These are phyloP conservation scores for Orthonyx spaldingii DNA, from an alignment of 2,113 vertebrate genomes.

Conservation along the genomic window DNA sequence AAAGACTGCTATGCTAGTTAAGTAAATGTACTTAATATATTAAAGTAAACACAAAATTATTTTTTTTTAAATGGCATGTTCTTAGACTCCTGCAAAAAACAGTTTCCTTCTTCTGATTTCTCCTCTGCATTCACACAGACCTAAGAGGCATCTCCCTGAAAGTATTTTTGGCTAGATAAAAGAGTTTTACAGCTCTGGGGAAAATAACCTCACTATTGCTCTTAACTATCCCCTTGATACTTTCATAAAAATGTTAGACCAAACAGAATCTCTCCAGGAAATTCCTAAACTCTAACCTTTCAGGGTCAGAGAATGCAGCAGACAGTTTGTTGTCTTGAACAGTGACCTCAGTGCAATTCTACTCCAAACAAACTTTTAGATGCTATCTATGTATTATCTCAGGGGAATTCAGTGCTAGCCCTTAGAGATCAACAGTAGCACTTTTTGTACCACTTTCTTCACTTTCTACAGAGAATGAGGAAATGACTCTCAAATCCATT, in stretches of 20 bases:
- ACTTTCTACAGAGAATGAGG: slow-evolving; percentile 44
- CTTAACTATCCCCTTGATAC: slow-evolving; percentile 66
- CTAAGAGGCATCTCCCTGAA: slow-evolving; percentile 1
- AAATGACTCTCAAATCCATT: slow-evolving; percentile 22
- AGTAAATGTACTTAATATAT: background rate
- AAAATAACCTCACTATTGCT: slow-evolving; percentile 49
- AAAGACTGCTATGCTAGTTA: background rate
- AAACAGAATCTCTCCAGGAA: slow-evolving; percentile 75
- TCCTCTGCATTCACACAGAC: background rate
- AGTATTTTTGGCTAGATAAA: slow-evolving; percentile 64
- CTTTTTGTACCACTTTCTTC: slow-evolving; percentile 40
- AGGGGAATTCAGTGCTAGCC: slow-evolving; percentile 36
- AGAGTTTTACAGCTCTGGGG: slow-evolving; percentile 57
- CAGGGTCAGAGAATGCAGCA: slow-evolving; percentile 70
- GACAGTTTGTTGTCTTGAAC: slow-evolving; percentile 70
- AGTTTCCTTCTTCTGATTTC: background rate
- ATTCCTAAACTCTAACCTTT: slow-evolving; percentile 78
- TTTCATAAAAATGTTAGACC: slow-evolving; percentile 71
- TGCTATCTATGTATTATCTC: slow-evolving; percentile 70
- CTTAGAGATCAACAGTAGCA: slow-evolving; percentile 59
- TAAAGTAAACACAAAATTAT: background rate
- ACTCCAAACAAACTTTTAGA: slow-evolving; percentile 76
- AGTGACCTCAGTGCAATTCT: slow-evolving; percentile 70
- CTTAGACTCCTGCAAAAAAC: background rate
- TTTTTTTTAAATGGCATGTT: background rate